Base-by-base conservation (phyloP, 1,140 invertebrate genomes). In the Drosophila melanogaster region DNA sequence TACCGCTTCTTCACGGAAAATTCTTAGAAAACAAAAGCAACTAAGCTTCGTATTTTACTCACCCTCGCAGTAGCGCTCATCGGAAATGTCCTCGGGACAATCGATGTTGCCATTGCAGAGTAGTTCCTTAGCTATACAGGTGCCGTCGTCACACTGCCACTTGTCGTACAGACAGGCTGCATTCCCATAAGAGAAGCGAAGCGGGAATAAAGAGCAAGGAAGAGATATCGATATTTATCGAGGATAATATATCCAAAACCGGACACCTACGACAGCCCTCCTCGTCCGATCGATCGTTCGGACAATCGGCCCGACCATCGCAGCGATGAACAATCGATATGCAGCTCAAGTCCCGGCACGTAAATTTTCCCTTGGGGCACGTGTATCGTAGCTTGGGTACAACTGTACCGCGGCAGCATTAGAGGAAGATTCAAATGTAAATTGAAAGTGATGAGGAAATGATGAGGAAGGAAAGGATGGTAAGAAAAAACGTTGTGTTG, bases 61-160 rank as follows among this genome's bases (percentile, higher is more conserved):
- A 95, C 94, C 93, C 59, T 93, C 92, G 91, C 96, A 96, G 92
- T 95, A 94, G 64, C 93, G 92, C 83, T 96, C 96, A 91, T 96
- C 96, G 14, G 95, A 95, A 74, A 93, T 93, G 90, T 95, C 95
- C 10, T 93, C 92, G n/a, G 94, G 93, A 84, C 95, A 96, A 90
- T 96, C 95, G 50, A 93, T 92, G 11, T 93, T 92, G 58, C 95
- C 95, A 87, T 96, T 94, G 81, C 95, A 96, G 35, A 94, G 93
- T 57, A 94, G 93, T 40, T 90, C 93, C 51, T 93, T 92, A 30
- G 93, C 93, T 76, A 96, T 95, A 79, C 96, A 96, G 58, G 86
- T 93, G 41, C 94, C 94, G 67, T 93, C 93, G 84, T 94, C 94
- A 76, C 94, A 94, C 90, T 94, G 94, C 94, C 94, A 94, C 76